phyloP scores from a whole-genome alignment of 2,797 vertebrate species.

The Iguana delicatissima region DNA sequence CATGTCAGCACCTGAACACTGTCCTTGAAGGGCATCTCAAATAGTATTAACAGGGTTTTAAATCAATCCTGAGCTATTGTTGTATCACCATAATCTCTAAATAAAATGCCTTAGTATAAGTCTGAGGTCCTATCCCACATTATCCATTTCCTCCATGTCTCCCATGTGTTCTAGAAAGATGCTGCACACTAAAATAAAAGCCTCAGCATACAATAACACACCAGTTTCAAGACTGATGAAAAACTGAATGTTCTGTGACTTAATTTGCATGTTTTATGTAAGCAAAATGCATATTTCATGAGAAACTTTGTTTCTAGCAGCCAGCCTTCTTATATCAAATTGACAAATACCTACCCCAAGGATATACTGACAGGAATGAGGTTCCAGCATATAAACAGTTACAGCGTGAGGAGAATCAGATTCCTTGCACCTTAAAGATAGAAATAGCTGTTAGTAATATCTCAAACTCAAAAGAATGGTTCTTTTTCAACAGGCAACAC shows the following conservation, averaged over 20 bases:
- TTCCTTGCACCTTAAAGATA: slow-evolving; percentile 92
- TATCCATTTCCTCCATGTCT: too few relatives aligned
- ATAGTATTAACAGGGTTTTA: neutral
- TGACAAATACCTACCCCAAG: slow-evolving; percentile 89
- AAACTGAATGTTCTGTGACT: neutral
- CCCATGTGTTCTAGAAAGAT: neutral
- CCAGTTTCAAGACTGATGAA: neutral
- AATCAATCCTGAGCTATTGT: neutral
- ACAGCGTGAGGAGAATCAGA: slow-evolving; percentile 98
- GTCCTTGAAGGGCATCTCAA: neutral
- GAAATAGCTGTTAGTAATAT: slow-evolving; percentile 38
- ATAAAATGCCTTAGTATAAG: neutral
- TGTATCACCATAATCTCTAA: slow-evolving; percentile 6
- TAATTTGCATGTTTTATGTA: neutral
- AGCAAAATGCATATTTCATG: neutral
- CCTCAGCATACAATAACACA: neutral
- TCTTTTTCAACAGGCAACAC: slow-evolving; percentile 27
- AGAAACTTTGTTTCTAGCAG: neutral
- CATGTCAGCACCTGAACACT: neutral
- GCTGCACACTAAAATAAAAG: neutral
- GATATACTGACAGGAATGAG: slow-evolving; percentile 97
- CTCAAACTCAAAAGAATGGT: slow-evolving; percentile 16
- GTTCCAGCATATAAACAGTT: slow-evolving; percentile 98
- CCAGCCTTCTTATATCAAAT: neutral
- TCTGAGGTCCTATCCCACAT: too few relatives aligned